Evolutionary conservation across 2,797 vertebrate genomes (phyloP), one percentile per base, ranked within the genome.

Genomic region (Perodicticus potto): DNA sequence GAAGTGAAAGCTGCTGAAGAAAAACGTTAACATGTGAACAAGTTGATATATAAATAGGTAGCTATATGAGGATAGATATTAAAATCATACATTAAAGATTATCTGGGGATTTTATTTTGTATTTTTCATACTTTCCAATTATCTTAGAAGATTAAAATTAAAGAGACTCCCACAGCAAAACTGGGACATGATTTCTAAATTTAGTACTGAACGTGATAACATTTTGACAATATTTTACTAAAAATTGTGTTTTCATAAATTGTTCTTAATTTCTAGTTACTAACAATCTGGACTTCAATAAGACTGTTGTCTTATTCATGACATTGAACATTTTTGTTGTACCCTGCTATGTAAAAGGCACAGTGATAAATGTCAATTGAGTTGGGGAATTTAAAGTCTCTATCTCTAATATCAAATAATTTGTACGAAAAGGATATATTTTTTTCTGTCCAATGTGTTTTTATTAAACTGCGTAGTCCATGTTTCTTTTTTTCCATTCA

Each of bases 371-470:
- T 89, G 34, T 78, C 32, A 3, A 1, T 74, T 83, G n/a, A 67
- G 9, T 67, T 34, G 69, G 23, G 32, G n/a, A 19, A 89, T 91
- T 90, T 9, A 78, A 80, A 88, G 22, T 27, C 57, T 84, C 27
- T 57, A n/a, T 86, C 40, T 88, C 59, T 76, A 91, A n/a, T 67
- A 78, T 14, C 22, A 92, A 96, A 65, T 69, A 82, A 37, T 77
- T 89, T 83, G 17, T 29, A 49, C 65, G n/a, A 57, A 94, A 90
- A 93, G 40, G 11, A 29, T 53, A n/a, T 65, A 73, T 3, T 49
- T 74, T 96, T 96, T 40, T 53, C 40, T 92, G 78, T 92, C 16
- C n/a, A 14, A 34, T 86, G n/a, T 90, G 53, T 29, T 95, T 96
- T 91, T 86, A 65, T 81, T 93, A 92, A 72, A 57, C 12, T 69